Conservation (phyloP, 2,888 invertebrate genomes). For the Eurytoma californica region DNA sequence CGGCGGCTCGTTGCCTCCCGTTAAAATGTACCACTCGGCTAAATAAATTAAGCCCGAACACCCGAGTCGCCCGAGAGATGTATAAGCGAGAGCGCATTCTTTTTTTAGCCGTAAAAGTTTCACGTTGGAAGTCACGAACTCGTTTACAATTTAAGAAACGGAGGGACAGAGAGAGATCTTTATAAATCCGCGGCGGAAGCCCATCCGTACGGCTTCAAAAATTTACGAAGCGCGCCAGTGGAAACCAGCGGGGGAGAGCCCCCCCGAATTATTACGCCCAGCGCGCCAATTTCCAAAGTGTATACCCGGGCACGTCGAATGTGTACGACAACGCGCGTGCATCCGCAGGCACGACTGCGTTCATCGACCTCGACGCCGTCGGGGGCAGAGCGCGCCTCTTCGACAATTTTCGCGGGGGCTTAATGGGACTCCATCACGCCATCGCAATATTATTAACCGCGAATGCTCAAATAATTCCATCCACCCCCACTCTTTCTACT, state of each 20-base stretch:
- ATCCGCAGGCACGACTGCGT: constrained; percentile 4
- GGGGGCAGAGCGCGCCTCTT: not conserved
- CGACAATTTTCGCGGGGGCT: too few relatives aligned
- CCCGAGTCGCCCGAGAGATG: too few relatives aligned
- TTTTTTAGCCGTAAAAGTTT: constrained; percentile 5
- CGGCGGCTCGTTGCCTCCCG: too few relatives aligned
- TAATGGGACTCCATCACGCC: constrained; percentile 28
- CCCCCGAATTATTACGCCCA: not conserved
- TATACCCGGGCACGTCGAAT: not conserved
- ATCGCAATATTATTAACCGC: constrained; percentile 28
- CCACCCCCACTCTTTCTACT: too few relatives aligned
- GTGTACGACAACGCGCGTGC: not conserved
- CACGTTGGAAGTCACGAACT: not conserved
- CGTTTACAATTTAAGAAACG: constrained; percentile 23
- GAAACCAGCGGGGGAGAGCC: not conserved
- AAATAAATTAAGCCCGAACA: too few relatives aligned
- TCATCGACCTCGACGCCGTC: constrained; percentile 10
- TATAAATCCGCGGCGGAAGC: not conserved
- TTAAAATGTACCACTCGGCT: too few relatives aligned
- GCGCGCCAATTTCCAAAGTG: not conserved
- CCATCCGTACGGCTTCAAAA: not conserved
- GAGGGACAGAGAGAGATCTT: not conserved
- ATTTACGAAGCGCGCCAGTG: constrained; percentile 23
- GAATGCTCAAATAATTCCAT: too few relatives aligned
- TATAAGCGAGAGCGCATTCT: not conserved